Evolutionary conservation across 1,140 invertebrate genomes (phyloP), one percentile per base, ranked within the genome.

Genomic region (Arion vulgaris): DNA sequence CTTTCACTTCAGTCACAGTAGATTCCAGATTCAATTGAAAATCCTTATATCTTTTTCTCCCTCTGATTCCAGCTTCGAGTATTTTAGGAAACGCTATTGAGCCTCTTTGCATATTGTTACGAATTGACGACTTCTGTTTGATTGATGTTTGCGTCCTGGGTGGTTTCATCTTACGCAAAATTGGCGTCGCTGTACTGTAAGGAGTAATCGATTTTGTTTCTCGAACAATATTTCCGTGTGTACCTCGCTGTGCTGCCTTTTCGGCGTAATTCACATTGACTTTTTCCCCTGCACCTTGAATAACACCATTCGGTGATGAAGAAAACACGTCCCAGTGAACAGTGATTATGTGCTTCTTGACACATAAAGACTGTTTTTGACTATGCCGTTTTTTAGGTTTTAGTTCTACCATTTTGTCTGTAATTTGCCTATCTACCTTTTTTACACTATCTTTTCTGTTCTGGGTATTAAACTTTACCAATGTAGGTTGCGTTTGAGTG

Each of bases 41-140:
- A 36, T 69, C 62, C 28, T 80, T 80, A 32, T 71, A 80, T n/a
- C 71, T 80, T 51, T 80, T 80, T 17, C 45, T 80, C 11, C 78
- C 78, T 34, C 78, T 80, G 11, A 80, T 39, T 2, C 78, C 78
- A 19, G 32, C 1, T 39, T 80, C 78, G 7, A 80, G 38, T 4
- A 53, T 23, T 51, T 53, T 53, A 26, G 74, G 49, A 38, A 32
- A 41, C 7, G 23, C 26, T 57, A 57, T n/a, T 2, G 26, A n/a
- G n/a, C n/a, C n/a, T n/a, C n/a, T n/a, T n/a, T n/a, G n/a, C n/a
- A n/a, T n/a, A n/a, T 4, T 11, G 23, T 19, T 1, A 15, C 19
- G 53, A 57, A 11, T 1, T 4, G 53, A 15, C 2, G 53, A 11
- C 7, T 57, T 57, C 23, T 2, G 15, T 19, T n/a, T 57, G 5